Percentiles rank a stretch among this genome's conserved stretches.
These are phyloP conservation scores for Rutpela maculata DNA, from an alignment of 2,888 invertebrate genomes.

Conservation along the genomic window DNA sequence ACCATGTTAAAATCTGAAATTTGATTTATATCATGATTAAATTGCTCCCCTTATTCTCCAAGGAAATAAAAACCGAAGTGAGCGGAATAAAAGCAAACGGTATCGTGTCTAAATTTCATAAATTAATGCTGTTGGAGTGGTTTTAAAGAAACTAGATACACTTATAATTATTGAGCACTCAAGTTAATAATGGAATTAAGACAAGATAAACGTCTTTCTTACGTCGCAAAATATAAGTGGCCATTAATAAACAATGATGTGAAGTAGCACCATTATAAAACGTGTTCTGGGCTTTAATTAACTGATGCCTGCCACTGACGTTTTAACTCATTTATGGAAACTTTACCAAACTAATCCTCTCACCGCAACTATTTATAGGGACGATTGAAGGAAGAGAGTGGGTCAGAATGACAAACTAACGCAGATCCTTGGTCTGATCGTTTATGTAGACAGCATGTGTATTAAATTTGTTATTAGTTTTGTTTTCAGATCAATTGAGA, in stretches of 20 bases:
- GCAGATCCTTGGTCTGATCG: background rate
- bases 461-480: background rate
- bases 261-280: constrained; percentile 60
- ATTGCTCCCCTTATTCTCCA: too few species aligned
- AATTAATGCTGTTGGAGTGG: constrained; percentile 2
- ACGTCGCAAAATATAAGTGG: constrained; percentile 52
- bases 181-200: constrained; percentile 43
- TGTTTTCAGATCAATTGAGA: background rate
- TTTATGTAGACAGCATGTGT: background rate
- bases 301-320: constrained; percentile 65
- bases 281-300: constrained; percentile 65
- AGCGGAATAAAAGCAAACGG: background rate
- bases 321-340: constrained; percentile 63
- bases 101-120: constrained; percentile 1
- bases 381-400: constrained; percentile 5
- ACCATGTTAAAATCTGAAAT: too few species aligned
- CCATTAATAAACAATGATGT: constrained; percentile 51
- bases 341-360: constrained; percentile 64
- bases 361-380: constrained; percentile 60
- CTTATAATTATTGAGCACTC: constrained; percentile 27
- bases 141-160: constrained; percentile 14
- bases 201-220: constrained; percentile 41
- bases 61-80: background rate
- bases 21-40: too few species aligned
- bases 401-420: constrained; percentile 18